phyloP scores from a whole-genome alignment of 2,797 vertebrate species.

The Pipistrellus pipistrellus region DNA sequence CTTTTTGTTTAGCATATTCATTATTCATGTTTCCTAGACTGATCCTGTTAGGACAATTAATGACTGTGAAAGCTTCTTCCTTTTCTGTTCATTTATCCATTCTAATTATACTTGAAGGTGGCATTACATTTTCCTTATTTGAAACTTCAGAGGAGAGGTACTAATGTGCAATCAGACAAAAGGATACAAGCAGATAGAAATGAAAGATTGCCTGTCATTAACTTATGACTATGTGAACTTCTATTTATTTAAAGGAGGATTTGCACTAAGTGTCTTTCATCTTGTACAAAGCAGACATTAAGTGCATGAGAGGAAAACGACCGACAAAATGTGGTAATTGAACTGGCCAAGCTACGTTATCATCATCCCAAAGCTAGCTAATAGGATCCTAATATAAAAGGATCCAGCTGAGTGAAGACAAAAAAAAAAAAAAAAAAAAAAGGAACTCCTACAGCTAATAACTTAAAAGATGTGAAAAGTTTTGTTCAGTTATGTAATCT shows the following conservation, averaged over 20 bases:
- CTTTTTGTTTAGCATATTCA: conserved; percentile 37
- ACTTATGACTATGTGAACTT: conserved; percentile 46
- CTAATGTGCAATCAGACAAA: conserved; percentile 57
- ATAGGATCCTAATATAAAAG: conserved; percentile 68
- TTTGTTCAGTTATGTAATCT: conserved; percentile 42
- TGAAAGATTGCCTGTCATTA: conserved; percentile 71
- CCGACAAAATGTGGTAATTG: conserved; percentile 74
- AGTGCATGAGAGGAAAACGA: conserved; percentile 49
- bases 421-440: neutral
- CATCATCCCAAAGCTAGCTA: conserved; percentile 45
- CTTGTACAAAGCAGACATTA: conserved; percentile 61
- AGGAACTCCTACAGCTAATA: conserved; percentile 36
- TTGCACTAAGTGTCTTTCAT: conserved; percentile 75
- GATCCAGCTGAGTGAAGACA: conserved; percentile 60
- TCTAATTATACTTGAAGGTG: conserved; percentile 67
- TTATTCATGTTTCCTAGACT: conserved; percentile 61
- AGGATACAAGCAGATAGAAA: conserved; percentile 46
- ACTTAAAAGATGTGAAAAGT: conserved; percentile 66
- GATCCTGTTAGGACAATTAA: neutral
- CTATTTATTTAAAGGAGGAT: conserved; percentile 64
- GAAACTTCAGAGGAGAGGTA: conserved; percentile 52
- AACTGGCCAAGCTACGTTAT: conserved; percentile 47
- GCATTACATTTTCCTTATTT: conserved; percentile 62
- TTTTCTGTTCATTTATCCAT: conserved; percentile 59
- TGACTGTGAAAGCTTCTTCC: neutral